These are phyloP conservation scores for Cepaea hortensis DNA, from an alignment of 2,888 invertebrate species.

Conservation along the genomic window DNA sequence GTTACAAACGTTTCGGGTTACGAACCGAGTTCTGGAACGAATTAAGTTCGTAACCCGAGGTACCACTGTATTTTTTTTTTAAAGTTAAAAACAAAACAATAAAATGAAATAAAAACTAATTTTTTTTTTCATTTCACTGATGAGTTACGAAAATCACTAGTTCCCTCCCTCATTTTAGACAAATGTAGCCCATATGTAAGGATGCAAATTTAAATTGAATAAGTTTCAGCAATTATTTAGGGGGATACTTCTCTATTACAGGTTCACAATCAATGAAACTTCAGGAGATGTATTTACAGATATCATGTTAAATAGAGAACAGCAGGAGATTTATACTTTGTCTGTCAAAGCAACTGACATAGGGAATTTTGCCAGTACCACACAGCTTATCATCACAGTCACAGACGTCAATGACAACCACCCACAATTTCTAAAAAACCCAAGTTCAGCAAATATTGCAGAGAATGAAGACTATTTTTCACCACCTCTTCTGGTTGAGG, in stretches of 20 bases:
- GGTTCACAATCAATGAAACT: conserved; percentile 7
- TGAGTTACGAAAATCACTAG: too few relatives aligned
- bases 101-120: too few relatives aligned
- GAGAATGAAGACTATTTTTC: neutral
- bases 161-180: too few relatives aligned
- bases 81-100: too few relatives aligned
- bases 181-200: too few relatives aligned
- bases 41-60: too few relatives aligned
- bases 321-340: conserved; percentile 24
- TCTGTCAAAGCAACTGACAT: conserved; percentile 24
- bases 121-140: too few relatives aligned
- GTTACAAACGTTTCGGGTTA: too few relatives aligned
- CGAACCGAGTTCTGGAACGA: too few relatives aligned
- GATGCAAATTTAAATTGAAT: too few relatives aligned
- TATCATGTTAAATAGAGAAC: conserved; percentile 22
- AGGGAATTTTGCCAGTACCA: conserved; percentile 20
- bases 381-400: conserved; percentile 27
- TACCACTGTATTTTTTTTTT: too few relatives aligned
- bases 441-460: neutral
- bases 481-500: conserved; percentile 1
- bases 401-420: conserved; percentile 9
- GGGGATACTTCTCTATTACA: neutral
- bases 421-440: conserved; percentile 4
- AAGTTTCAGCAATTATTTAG: too few relatives aligned
- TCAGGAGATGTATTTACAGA: conserved; percentile 27